Evolutionary conservation across 2,797 vertebrate species (phyloP), one percentile per base, ranked within the genome.

Genomic region (Mormyrus hasselquistii): DNA sequence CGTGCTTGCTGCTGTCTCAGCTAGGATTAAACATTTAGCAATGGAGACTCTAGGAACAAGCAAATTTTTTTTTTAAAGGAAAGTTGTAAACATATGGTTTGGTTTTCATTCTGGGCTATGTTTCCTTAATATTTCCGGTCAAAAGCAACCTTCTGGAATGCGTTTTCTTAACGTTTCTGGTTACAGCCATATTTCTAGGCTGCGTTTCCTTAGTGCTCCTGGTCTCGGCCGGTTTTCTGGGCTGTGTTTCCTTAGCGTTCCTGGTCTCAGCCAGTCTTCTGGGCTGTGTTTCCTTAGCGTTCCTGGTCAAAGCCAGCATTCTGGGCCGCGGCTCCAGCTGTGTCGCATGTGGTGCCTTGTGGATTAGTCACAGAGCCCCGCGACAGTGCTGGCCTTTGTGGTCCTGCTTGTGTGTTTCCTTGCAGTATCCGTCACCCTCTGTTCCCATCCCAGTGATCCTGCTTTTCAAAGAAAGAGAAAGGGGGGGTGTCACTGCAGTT

Each of bases 381-480:
- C 65, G 62, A 88, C 82, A 83, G 85, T 79, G 82, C 76, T 53
- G 34, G 29, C 55, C 76, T 88, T 88, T 84, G n/a, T 90, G 83
- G 55, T 55, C 55, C 38, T 47, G 16, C 41, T 88, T 34, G 4
- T 76, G 38, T 85, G 29, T 90, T 50, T 9, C 76, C 57, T 59
- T 84, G 16, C 47, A 53, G 55, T 76, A 88, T 55, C 73, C 57
- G 76, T 82, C 76, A 38, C 87, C 38, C 41, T 44, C 22, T 73
- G 73, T 73, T 57, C 38, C 59, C 59, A 62, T 57, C 87, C 47
- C 89, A 89, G 76, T 57, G 29, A 89, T 88, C 87, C 89, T 89
- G 34, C 49, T 44, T 44, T 50, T 87, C 29, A 25, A 49, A 89
- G 73, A 22, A 59, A 65, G 83, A 50, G 12, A 87, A 86, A 34